Evolutionary conservation across 2,888 invertebrate species (phyloP), one percentile per base, ranked within the genome.

Genomic region (Mimachlamys varia): DNA sequence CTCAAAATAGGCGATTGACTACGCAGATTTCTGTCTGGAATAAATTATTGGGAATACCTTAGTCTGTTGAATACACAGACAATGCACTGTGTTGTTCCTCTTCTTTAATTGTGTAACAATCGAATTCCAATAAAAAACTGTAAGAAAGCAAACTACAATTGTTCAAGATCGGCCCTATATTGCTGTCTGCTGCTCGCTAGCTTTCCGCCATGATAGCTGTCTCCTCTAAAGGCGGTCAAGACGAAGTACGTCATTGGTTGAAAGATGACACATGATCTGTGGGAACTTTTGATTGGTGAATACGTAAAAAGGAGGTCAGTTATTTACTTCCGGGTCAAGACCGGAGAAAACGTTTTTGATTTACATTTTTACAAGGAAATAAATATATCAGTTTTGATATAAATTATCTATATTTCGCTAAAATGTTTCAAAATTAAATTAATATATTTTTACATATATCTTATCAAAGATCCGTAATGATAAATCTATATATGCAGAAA

Each of bases 231-330:
- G 90, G 91, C 92, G 92, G 92, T 90, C 91, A 93, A 92, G 92
- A 94, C 95, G 93, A 91, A 37, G 49, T 44, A 89, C 89, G 15
- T 90, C 92, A 95, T 95, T 95, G 95, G 95, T 88, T 90, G 49
- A 90, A 53, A 87, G 55, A 55, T 88, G 92, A 90, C 94, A 95
- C 94, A 94, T 95, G 94, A 94, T 95, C 94, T 93, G 90, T 93
- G 91, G 90, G 53, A 58, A 19, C 19, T 89, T 92, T 89, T 93
- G 88, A 95, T 95, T 95, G 94, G 95, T 55, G 87, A 88, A 92
- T 44, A 88, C n/a, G 15, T 33, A 22, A 49, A 17, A 88, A 33
- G 88, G 88, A 50, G 88, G 33, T 76, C 76, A 76, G 33, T 27
- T 1, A 33, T 76, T 76, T 76, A 76, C 33, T 76, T 76, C 76